Evolutionary conservation across 2,888 invertebrate genomes (phyloP), one percentile per base, ranked within the genome.

Genomic region (Coronaproctus castanopsis): DNA sequence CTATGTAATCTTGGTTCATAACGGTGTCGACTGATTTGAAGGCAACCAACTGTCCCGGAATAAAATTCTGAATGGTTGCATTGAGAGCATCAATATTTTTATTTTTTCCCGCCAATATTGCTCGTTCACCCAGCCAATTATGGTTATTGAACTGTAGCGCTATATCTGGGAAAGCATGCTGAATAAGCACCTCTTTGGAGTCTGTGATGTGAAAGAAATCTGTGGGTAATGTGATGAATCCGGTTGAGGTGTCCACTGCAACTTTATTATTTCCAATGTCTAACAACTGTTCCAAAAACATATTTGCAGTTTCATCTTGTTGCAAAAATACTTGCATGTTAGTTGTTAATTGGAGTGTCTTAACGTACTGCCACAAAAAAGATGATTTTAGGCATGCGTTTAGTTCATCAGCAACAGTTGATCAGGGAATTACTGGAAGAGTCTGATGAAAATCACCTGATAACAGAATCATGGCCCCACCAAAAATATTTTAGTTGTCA

Each of bases 141-240:
- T 59, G 53, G 57, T 58, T 62, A 48, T 58, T 18, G 8, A 8
- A 21, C 5, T 21, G 5, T 19, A 36, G 51, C 20, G 24, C 21
- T 64, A 60, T 5, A 48, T 57, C 24, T 8, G 60, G 57, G 23
- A 48, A 57, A 18, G 53, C 60, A 2, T 53, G 22, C 8, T 53
- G 10, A n/a, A 57, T 57, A 14, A 62, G 54, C 23, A 57, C 58
- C 19, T 57, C 65, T 66, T 60, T 65, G 49, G 61, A 58, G 61
- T 64, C 61, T 53, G 65, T 63, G 8, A 68, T 67, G 55, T 69
- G 67, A 59, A 68, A 69, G 56, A 70, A 68, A 67, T 67, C 68
- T 1, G 5, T 36, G 22, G 67, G 66, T 66, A 70, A 68, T 57
- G 62, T 67, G 55, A 68, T 68, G 60, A 49, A 67, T 63, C 65